Percentiles rank a stretch among this genome's conserved stretches.
phyloP scores from a whole-genome alignment of 2,888 invertebrate genomes.

The Polyommatus iphigenia region DNA sequence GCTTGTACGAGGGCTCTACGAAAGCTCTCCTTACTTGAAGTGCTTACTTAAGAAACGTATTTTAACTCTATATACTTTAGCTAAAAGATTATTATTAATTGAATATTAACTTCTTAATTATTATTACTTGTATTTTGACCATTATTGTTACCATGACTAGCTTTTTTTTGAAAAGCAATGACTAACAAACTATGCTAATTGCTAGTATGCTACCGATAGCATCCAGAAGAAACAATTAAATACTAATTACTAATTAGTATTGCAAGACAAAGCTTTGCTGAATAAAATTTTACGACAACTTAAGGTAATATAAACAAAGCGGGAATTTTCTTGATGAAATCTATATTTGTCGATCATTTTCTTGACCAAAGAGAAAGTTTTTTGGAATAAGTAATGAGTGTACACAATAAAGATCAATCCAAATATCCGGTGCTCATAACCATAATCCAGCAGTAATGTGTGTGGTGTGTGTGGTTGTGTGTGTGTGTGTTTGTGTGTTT shows the following conservation, averaged over 20 bases:
- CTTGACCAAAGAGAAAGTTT: slow-evolving; percentile 11
- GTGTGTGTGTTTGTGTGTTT: slow-evolving; percentile 41
- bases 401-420: slow-evolving; percentile 44
- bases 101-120: too few species aligned
- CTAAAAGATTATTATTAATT: not conserved
- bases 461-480: slow-evolving; percentile 42
- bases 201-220: not conserved
- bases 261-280: not conserved
- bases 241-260: too few species aligned
- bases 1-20: not conserved
- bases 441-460: slow-evolving; percentile 40
- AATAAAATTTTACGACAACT: not conserved
- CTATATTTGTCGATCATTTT: not conserved
- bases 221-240: too few species aligned
- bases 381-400: slow-evolving; percentile 31
- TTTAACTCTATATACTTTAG: not conserved
- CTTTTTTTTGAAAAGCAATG: too few species aligned
- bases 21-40: slow-evolving; percentile 23
- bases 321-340: not conserved
- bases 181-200: too few species aligned
- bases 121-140: too few species aligned
- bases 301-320: not conserved
- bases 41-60: slow-evolving; percentile 2
- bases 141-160: too few species aligned
- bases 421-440: slow-evolving; percentile 50